phyloP scores from a whole-genome alignment of 2,888 invertebrate genomes.

The Sphaerophoria rueppellii region DNA sequence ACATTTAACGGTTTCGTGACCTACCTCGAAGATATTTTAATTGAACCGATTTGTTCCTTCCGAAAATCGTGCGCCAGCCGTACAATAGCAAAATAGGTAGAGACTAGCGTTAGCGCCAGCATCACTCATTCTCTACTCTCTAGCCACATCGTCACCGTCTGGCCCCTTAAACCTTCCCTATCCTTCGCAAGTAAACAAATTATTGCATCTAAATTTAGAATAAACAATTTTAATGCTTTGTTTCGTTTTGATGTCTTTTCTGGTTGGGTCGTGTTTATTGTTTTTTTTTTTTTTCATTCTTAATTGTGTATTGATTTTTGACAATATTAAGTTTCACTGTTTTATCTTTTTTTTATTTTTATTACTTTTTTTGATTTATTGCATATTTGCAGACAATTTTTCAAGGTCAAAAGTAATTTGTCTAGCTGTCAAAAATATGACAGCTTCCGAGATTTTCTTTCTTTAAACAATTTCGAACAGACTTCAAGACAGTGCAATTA shows the following conservation, averaged over 20 bases:
- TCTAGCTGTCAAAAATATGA: background rate
- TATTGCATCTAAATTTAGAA: conserved; percentile 66
- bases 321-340: conserved; percentile 9
- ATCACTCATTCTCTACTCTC: background rate
- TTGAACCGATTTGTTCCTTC: conserved; percentile 40
- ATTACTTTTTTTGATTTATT: background rate
- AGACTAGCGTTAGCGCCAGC: background rate
- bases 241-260: conserved; percentile 39
- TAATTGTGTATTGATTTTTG: conserved; percentile 50
- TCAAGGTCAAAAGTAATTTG: conserved; percentile 14
- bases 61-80: conserved; percentile 6
- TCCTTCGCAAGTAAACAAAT: conserved; percentile 30
- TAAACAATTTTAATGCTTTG: conserved; percentile 55
- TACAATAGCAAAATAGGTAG: background rate
- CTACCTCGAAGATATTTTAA: conserved; percentile 67
- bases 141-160: background rate
- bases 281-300: conserved; percentile 3
- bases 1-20: conserved; percentile 65
- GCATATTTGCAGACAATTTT: background rate
- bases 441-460: conserved; percentile 19
- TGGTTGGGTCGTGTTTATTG: conserved; percentile 19
- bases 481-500: background rate
- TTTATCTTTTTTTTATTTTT: background rate
- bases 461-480: background rate
- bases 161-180: background rate